phyloP scores from a whole-genome alignment of 2,797 vertebrate genomes.

The Apodemus agrarius region DNA sequence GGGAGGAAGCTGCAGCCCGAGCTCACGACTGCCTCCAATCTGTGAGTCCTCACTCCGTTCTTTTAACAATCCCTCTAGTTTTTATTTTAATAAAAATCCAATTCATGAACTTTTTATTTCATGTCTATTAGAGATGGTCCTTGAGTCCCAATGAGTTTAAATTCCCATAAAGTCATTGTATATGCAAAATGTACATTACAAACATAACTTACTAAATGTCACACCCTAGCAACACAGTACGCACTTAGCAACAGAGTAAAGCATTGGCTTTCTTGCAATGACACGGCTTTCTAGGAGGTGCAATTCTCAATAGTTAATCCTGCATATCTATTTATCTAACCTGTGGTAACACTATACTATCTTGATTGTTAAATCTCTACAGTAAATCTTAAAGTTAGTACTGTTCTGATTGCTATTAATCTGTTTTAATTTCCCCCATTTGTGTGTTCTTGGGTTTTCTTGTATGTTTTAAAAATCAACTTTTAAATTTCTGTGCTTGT shows the following conservation, averaged over 20 bases:
- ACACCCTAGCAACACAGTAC: not conserved
- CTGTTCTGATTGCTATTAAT: not conserved
- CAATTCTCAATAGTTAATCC: not conserved
- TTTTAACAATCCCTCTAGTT: not conserved
- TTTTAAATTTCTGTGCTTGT: not conserved
- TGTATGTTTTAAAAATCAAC: constrained; percentile 44
- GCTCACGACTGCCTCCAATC: not conserved
- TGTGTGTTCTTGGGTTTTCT: constrained; percentile 18
- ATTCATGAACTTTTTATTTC: not conserved
- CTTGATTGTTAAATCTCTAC: not conserved
- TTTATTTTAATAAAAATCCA: not conserved
- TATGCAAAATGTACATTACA: not conserved
- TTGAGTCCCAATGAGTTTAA: not conserved
- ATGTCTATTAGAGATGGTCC: not conserved
- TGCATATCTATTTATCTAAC: not conserved
- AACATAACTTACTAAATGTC: not conserved
- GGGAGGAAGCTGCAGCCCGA: not conserved
- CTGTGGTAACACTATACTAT: not conserved
- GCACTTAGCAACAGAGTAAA: not conserved
- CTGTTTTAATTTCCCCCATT: constrained; percentile 9
- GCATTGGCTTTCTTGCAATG: not conserved
- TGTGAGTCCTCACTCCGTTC: not conserved
- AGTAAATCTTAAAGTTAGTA: constrained; percentile 28
- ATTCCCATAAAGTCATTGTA: not conserved
- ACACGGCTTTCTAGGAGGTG: not conserved